Percentiles rank a stretch among this genome's conserved stretches.
Conservation (phyloP, 2,797 vertebrate species). For the Melanotaenia nigrans region DNA sequence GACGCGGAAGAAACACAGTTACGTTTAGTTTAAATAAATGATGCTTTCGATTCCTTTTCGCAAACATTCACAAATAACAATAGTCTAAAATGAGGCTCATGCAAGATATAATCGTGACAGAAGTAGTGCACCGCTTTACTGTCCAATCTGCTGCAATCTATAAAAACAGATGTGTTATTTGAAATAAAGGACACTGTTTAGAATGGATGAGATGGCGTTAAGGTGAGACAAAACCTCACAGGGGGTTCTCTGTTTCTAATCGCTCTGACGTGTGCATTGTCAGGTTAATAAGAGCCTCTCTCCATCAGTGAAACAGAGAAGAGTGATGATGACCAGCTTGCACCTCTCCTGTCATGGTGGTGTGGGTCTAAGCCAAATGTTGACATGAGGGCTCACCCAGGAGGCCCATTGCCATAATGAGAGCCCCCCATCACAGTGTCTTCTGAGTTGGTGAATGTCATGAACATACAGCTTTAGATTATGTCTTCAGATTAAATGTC, state of each 20-base stretch:
- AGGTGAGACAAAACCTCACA: constrained; percentile 37
- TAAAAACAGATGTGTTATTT: constrained; percentile 10
- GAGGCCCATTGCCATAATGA: constrained; percentile 64
- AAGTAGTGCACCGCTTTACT: neutral
- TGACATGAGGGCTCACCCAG: constrained; percentile 73
- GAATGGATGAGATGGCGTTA: constrained; percentile 60
- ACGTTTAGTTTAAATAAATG: neutral
- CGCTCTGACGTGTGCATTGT: constrained; percentile 64
- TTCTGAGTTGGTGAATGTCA: constrained; percentile 61
- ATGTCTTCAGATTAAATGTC: constrained; percentile 40
- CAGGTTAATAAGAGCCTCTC: constrained; percentile 61
- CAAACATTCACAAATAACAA: neutral
- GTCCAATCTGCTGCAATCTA: neutral
- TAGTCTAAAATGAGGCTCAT: neutral
- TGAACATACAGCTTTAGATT: constrained; percentile 46
- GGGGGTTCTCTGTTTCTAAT: constrained; percentile 61
- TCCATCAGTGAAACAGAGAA: constrained; percentile 74
- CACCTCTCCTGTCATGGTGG: constrained; percentile 71
- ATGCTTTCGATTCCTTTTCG: neutral
- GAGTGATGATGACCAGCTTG: constrained; percentile 67
- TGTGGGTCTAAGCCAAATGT: constrained; percentile 53
- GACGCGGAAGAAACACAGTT: neutral
- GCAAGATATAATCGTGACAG: neutral
- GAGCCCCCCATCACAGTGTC: constrained; percentile 50
- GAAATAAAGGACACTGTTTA: constrained; percentile 25